A percentile compares a stretch with the other conserved stretches of the same genome.
Evolutionary conservation across 2,888 invertebrate genomes (phyloP).

Genomic region (Clunio marinus): DNA sequence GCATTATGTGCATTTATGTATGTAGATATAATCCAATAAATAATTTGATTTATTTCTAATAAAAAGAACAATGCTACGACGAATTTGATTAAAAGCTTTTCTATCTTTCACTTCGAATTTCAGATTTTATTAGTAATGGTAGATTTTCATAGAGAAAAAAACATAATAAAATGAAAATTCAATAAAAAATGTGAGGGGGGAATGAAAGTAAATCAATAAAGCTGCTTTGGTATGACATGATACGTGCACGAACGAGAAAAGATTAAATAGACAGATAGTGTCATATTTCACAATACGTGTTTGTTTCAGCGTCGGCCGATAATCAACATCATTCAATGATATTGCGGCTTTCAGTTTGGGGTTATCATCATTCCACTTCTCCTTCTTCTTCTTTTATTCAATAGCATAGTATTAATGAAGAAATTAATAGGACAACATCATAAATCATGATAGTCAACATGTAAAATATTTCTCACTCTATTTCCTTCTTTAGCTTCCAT

Average conservation of each 20-base stretch:
- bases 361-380: neutral
- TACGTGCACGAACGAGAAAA: neutral
- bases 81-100: too few species aligned
- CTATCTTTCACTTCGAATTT: too few species aligned
- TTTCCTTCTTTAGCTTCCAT: too few species aligned
- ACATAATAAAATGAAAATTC: neutral
- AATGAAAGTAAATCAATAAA: slow-evolving; percentile 1
- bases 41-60: too few species aligned
- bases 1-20: too few species aligned
- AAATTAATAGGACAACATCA: neutral
- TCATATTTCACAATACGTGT: neutral
- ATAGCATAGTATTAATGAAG: neutral
- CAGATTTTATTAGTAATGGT: too few species aligned
- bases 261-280: neutral
- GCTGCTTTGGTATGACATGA: neutral
- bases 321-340: neutral
- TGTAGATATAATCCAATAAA: too few species aligned
- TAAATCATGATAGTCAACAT: too few species aligned
- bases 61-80: too few species aligned
- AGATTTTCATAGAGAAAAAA: too few species aligned
- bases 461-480: too few species aligned
- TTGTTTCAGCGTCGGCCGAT: neutral
- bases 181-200: neutral
- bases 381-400: too few species aligned
- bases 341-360: neutral